Evolutionary conservation across 1,140 invertebrate species (phyloP).

Genomic region (Drosophila grimshawi): DNA sequence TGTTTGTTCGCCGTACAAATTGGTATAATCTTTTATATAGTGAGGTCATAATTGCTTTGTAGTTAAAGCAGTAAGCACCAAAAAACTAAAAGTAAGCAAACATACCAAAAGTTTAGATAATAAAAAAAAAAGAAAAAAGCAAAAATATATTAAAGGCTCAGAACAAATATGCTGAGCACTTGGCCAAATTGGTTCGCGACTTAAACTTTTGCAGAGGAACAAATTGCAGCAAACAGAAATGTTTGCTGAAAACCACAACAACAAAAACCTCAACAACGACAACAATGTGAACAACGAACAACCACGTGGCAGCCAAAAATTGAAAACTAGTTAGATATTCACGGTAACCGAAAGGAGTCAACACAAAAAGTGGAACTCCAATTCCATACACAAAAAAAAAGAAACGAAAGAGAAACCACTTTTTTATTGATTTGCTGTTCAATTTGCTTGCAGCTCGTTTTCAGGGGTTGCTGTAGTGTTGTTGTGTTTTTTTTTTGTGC

Average conservation of each 20-base stretch:
- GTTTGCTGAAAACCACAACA: constrained; percentile 48
- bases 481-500: constrained; percentile 42
- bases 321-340: constrained; percentile 73
- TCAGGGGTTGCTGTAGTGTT: constrained; percentile 27
- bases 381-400: constrained; percentile 24
- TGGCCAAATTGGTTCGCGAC: constrained; percentile 28
- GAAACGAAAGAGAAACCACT: constrained; percentile 8
- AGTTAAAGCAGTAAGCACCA: constrained; percentile 35
- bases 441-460: constrained; percentile 70
- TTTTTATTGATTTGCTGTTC: constrained; percentile 74
- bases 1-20: not conserved
- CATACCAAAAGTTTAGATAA: constrained; percentile 36
- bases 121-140: constrained; percentile 9
- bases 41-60: constrained; percentile 25
- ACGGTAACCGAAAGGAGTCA: constrained; percentile 42
- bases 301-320: constrained; percentile 56
- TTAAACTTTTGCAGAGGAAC: constrained; percentile 24
- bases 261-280: constrained; percentile 9
- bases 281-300: constrained; percentile 15
- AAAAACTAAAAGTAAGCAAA: constrained; percentile 18
- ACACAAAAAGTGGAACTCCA: constrained; percentile 38
- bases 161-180: constrained; percentile 52
- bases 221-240: constrained; percentile 44
- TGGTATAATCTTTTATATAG: constrained; percentile 21
- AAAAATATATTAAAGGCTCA: constrained; percentile 18